These are phyloP conservation scores for Lepidotrigona ventralis DNA, from an alignment of 1,140 invertebrate genomes.

Conservation along the genomic window DNA sequence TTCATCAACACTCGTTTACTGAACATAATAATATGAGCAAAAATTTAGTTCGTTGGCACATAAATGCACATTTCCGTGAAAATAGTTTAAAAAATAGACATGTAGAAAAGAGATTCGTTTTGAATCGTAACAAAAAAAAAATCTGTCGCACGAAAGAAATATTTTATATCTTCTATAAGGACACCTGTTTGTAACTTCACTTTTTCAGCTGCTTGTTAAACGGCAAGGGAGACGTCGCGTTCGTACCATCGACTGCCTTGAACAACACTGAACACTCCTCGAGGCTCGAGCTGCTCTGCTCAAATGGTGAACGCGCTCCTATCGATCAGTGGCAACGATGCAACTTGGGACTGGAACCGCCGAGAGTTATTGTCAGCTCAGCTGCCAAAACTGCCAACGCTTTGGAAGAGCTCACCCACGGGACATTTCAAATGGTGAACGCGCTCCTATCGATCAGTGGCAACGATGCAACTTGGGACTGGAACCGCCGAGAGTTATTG, in stretches of 20 bases:
- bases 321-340: constrained; percentile 82
- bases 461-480: constrained; percentile 83
- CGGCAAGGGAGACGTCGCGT: constrained; percentile 84
- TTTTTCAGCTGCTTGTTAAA: constrained; percentile 82
- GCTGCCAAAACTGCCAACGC: constrained; percentile 74
- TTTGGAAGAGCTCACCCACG: constrained; percentile 80
- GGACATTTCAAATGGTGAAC: no score
- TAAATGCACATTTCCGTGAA: no score
- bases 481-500: constrained; percentile 81
- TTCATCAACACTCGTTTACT: no score
- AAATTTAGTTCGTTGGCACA: no score
- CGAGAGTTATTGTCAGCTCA: constrained; percentile 80
- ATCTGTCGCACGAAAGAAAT: no score
- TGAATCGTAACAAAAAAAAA: no score
- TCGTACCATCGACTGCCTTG: constrained; percentile 75
- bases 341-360: constrained; percentile 84
- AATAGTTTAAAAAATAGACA: no score
- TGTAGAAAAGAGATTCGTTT: no score
- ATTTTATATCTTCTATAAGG: no score
- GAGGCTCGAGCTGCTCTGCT: constrained; percentile 85
- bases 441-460: constrained; percentile 80
- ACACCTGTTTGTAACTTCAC: not conserved
- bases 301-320: constrained; percentile 80
- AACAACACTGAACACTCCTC: constrained; percentile 15
- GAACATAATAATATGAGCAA: no score